Evolutionary conservation across 2,888 invertebrate species (phyloP), one percentile per base, ranked within the genome.

Genomic region (Diaprepes abbreviatus): DNA sequence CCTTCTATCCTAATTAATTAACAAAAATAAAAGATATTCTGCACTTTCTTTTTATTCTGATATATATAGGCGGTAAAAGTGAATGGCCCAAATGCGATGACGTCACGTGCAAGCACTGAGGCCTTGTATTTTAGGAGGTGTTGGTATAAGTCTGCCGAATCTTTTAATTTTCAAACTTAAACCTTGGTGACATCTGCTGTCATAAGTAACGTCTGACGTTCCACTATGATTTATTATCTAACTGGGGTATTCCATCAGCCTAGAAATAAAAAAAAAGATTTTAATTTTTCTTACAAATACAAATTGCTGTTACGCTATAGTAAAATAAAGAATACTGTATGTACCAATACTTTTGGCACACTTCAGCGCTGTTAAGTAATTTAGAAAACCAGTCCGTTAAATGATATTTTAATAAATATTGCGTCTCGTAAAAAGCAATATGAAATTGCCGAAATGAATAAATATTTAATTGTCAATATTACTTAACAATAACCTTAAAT

Each of bases 291-390:
- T 62, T 33, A 31, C 31, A 35, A n/a, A n/a, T n/a, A 71, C 73
- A 68, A 73, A 72, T 72, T 66, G 72, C 66, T 70, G 75, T 71
- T 75, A 71, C 70, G 73, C 72, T 71, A 72, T 75, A 73, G 72
- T 75, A 72, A 67, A 74, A 72, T 74, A 73, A 72, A 73, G 72
- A 71, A 74, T 73, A 73, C 58, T 55, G 54, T 59, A 66, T 71
- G 66, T 73, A 71, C 69, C 71, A 74, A 73, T 73, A 71, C 59
- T 57, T 28, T 50, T 69, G 52, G 66, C 62, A 67, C 66, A 72
- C 73, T 74, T 68, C 74, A 72, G 71, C 71, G 71, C 58, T 65
- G 69, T 76, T 76, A 70, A 63, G 76, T 66, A 76, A 74, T 71
- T 76, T 75, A 74, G 76, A 76, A 75, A 76, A 75, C 73, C 62